Evolutionary conservation across 2,888 invertebrate genomes (phyloP), one percentile per base, ranked within the genome.

Genomic region (Epiperipatus broadwayi): DNA sequence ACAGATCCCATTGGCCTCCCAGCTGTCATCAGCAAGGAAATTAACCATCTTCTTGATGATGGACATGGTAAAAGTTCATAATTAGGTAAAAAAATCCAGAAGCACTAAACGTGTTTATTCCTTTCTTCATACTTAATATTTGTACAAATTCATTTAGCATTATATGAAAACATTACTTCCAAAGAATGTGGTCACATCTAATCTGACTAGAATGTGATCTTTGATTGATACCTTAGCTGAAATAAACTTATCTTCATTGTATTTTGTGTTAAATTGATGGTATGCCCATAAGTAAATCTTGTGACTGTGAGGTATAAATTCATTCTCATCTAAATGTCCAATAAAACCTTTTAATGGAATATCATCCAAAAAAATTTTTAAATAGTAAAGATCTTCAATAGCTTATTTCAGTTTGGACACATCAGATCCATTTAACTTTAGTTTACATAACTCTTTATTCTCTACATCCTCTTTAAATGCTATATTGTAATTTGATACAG

Each of bases 281-380:
- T 65, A 63, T 3, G 61, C 60, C 59, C 60, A 64, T 32, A 65
- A 51, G 44, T 53, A 61, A 19, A 64, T 50, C 43, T 59, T 59
- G 49, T 65, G 65, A 18, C 52, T 55, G 47, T 65, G 65, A 15
- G 65, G 65, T 21, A 65, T 53, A 44, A 65, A 58, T n/a, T 59
- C 59, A 7, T 59, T 56, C 47, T 65, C 65, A 42, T 63, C 61
- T 31, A 65, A 47, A 39, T 60, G 59, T 3, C 65, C 65, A 33
- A 65, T 55, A 45, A 64, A 65, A 15, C 63, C 63, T 40, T 63
- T 52, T 15, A 65, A 54, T 14, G 64, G 63, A 25, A 65, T 53
- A 32, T 65, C 64, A 54, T 65, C 64, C 59, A 52, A n/a, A 50
- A 63, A 58, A 53, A 65, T 62, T 46, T 66, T 65, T 50, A 64